A percentile compares a stretch with the other conserved stretches of the same genome.
phyloP scores from a whole-genome alignment of 2,113 vertebrate genomes.

The Colaptes auratus region DNA sequence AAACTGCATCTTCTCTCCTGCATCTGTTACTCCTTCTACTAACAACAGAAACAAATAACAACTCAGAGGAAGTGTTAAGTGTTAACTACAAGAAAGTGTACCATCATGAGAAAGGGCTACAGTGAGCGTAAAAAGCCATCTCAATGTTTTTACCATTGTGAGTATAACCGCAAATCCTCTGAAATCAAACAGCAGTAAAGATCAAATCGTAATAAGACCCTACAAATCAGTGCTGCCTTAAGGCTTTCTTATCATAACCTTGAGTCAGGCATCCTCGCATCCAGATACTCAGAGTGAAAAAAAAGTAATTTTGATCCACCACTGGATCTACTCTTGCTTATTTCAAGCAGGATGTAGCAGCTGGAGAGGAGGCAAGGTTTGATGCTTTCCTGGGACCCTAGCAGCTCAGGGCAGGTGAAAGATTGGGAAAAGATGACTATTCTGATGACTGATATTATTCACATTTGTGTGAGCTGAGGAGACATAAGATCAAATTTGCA shows the following conservation, averaged over 20 bases:
- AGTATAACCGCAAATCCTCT: not conserved
- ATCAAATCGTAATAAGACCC: not conserved
- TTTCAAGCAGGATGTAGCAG: not conserved
- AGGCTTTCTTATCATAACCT: not conserved
- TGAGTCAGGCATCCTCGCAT: not conserved
- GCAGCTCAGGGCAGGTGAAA: not conserved
- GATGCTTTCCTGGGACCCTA: not conserved
- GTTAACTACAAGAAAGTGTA: not conserved
- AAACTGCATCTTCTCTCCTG: not conserved
- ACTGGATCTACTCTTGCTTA: rapidly evolving
- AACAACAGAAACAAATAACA: not conserved
- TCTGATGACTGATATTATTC: not conserved
- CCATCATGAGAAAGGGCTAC: not conserved
- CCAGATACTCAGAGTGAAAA: not conserved
- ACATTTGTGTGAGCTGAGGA: rapidly evolving
- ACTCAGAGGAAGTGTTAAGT: not conserved
- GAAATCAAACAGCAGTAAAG: not conserved
- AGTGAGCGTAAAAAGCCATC: not conserved
- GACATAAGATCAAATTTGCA: not conserved
- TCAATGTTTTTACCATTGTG: not conserved
- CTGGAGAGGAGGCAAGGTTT: not conserved
- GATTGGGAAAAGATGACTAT: not conserved
- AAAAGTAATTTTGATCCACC: not conserved
- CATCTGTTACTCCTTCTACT: not conserved
- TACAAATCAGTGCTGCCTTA: not conserved